Evolutionary conservation across 2,888 invertebrate species (phyloP).

Genomic region (Dexiosoma caninum): DNA sequence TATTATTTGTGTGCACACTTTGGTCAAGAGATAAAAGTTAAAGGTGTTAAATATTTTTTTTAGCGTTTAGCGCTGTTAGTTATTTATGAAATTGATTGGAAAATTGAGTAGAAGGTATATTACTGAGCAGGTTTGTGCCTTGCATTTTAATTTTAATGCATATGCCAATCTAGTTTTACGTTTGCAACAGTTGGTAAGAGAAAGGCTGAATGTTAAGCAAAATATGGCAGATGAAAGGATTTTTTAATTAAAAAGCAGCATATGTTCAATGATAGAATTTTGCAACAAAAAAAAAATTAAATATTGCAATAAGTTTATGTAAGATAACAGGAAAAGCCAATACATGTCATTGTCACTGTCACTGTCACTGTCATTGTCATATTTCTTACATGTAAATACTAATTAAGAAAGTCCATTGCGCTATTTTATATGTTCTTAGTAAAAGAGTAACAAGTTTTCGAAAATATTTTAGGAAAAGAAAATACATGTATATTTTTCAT

Average conservation of each 20-base stretch:
- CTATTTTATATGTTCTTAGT: too few species aligned
- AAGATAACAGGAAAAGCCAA: too few species aligned
- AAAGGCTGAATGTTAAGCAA: not conserved
- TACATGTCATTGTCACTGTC: too few species aligned
- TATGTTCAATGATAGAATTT: not conserved
- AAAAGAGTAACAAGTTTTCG: too few species aligned
- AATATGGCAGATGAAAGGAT: not conserved
- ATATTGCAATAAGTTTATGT: too few species aligned
- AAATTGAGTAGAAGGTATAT: conserved; percentile 35
- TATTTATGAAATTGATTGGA: conserved; percentile 57
- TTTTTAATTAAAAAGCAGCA: conserved; percentile 11
- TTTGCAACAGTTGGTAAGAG: not conserved
- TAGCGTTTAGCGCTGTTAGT: not conserved
- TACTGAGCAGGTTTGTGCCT: conserved; percentile 9
- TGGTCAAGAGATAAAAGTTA: conserved; percentile 52
- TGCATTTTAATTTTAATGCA: not conserved
- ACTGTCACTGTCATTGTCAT: too few species aligned
- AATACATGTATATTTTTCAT: too few species aligned
- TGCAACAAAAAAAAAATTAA: too few species aligned
- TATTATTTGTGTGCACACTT: not conserved
- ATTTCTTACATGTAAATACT: too few species aligned
- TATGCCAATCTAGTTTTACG: not conserved
- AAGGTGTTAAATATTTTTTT: conserved; percentile 42
- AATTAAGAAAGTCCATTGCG: too few species aligned
- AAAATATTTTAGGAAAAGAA: too few species aligned